Evolutionary conservation across 2,113 vertebrate genomes (phyloP), one percentile per base, ranked within the genome.

Genomic region (Scomber scombrus): DNA sequence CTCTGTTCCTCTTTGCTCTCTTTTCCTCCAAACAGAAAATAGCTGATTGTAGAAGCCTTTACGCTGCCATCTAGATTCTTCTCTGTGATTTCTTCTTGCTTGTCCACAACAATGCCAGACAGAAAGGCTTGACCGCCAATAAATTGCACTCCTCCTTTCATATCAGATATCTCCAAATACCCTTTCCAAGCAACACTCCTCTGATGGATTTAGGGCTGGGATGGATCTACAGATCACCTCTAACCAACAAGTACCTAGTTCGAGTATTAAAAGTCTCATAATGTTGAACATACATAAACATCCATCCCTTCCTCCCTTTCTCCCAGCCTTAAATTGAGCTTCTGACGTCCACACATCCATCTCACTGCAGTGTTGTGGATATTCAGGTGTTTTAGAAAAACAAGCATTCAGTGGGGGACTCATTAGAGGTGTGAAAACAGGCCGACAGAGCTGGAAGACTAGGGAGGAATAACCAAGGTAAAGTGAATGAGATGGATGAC

Each of bases 341-440:
- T 62, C 76, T 13, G 80, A 82, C 80, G 2, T 65, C 43, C 2
- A 18, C 46, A 23, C 10, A 75, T 83, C 82, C 65, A n/a, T n/a
- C 74, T 88, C 75, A 87, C 52, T 1, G 31, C 3, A 1, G 16
- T 23, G 18, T 31, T 64, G 7, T 34, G 15, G 58, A 87, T 45
- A 88, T 71, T 67, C 51, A 74, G 67, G 83, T 66, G 81, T 62
- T 75, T 77, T 15, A 56, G 77, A 75, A 88, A 88, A 82, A 84
- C 57, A 75, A 78, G 71, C 77, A 81, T 91, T 93, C 89, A 86
- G 82, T 78, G n/a, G 89, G 90, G 89, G 83, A 60, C 81, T 91
- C 89, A 93, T 94, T 93, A 93, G 67, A 84, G 77, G 79, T 47
- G 72, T 34, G 14, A 82, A 83, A 87, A 60, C 49, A 65, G 86